These are phyloP conservation scores for Drosophila anomelani DNA, from an alignment of 2,888 invertebrate species.

Conservation along the genomic window DNA sequence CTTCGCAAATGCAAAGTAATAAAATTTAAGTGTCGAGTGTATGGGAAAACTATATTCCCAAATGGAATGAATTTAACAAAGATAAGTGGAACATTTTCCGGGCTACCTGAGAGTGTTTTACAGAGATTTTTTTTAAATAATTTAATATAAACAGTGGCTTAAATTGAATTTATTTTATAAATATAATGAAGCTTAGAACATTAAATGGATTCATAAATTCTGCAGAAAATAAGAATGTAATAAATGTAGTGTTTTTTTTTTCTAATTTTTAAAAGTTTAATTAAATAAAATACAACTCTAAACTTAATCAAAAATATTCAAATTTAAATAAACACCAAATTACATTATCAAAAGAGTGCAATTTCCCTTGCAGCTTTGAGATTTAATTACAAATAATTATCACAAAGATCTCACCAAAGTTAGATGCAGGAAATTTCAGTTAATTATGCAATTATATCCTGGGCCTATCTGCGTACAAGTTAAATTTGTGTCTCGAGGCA, in stretches of 20 bases:
- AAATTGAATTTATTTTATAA: not conserved
- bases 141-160: not conserved
- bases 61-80: not conserved
- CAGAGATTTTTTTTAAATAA: not conserved
- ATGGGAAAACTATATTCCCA: slow-evolving; percentile 7
- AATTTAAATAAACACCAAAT: not conserved
- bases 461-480: slow-evolving; percentile 1
- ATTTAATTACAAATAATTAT: slow-evolving; percentile 13
- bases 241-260: too few species aligned
- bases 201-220: not conserved
- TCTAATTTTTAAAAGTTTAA: not conserved
- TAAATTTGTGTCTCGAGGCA: slow-evolving; percentile 2
- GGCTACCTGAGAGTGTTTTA: too few species aligned
- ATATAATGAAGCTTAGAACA: not conserved
- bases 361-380: not conserved
- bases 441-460: slow-evolving; percentile 28
- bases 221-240: too few species aligned
- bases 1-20: slow-evolving; percentile 7
- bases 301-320: not conserved
- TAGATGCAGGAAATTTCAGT: slow-evolving; percentile 7
- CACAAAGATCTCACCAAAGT: not conserved
- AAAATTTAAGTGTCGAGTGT: slow-evolving; percentile 14
- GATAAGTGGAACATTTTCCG: not conserved
- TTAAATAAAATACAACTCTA: not conserved
- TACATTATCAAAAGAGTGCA: not conserved